Evolutionary conservation across 2,888 invertebrate genomes (phyloP).

Genomic region (Idaea dimidiata): DNA sequence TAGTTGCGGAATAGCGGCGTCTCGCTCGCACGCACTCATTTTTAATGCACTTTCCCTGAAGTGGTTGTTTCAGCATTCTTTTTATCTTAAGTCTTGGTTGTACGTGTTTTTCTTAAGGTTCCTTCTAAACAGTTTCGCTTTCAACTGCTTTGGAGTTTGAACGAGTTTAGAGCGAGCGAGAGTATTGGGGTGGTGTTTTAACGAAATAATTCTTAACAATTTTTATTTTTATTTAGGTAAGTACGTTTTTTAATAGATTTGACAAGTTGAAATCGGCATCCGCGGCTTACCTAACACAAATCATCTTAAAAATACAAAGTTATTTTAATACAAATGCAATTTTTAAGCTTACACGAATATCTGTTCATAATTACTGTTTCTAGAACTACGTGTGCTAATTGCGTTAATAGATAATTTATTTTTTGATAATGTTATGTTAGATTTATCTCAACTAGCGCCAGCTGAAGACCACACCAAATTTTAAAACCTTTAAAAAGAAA

Average conservation of each 20-base stretch:
- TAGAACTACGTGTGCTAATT: no score
- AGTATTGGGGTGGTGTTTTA: neutral
- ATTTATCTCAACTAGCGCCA: no score
- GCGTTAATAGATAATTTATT: no score
- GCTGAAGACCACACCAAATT: no score
- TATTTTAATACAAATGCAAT: no score
- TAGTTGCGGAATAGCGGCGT: slow-evolving; percentile 32
- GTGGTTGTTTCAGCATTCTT: slow-evolving; percentile 63
- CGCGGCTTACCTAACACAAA: no score
- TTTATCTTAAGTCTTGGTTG: slow-evolving; percentile 56
- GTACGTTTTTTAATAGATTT: neutral
- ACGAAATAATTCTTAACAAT: neutral
- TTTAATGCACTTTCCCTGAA: slow-evolving; percentile 76
- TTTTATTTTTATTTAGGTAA: neutral
- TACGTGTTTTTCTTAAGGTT: slow-evolving; percentile 49
- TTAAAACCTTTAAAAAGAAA: no score
- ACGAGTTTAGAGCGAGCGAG: slow-evolving; percentile 7
- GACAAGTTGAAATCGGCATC: neutral
- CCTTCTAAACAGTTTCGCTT: slow-evolving; percentile 48
- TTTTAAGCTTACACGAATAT: no score
- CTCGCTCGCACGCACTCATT: slow-evolving; percentile 60
- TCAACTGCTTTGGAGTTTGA: slow-evolving; percentile 17
- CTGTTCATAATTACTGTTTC: no score
- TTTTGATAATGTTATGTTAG: no score
- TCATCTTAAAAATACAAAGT: no score